These are phyloP conservation scores for Eremophila alpestris DNA, from an alignment of 2,797 vertebrate species.

Conservation along the genomic window DNA sequence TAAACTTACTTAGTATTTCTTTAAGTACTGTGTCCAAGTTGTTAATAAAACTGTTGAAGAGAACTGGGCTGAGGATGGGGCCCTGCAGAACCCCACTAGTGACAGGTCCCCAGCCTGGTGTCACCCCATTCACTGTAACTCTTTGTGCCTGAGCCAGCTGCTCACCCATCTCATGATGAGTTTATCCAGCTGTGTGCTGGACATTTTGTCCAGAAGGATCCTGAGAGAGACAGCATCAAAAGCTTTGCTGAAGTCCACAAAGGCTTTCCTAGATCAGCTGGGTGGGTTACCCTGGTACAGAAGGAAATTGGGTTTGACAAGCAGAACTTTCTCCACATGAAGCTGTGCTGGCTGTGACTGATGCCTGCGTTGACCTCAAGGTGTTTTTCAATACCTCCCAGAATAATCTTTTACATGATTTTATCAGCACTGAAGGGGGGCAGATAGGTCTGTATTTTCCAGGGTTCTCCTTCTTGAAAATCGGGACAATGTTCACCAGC, in stretches of 20 bases:
- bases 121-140: neutral
- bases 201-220: neutral
- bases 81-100: neutral
- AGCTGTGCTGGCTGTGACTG: neutral
- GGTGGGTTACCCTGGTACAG: neutral
- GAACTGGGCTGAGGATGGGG: neutral
- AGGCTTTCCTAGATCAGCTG: neutral
- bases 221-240: neutral
- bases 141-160: neutral
- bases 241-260: neutral
- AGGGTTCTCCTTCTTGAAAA: neutral
- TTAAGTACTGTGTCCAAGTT: neutral
- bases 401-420: neutral
- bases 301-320: neutral
- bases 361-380: fast-evolving
- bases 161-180: neutral
- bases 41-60: neutral
- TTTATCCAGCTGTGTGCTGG: neutral
- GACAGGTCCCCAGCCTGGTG: neutral
- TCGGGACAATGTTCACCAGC: neutral
- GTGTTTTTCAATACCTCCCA: neutral
- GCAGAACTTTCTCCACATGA: neutral
- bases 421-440: neutral
- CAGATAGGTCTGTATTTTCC: neutral
- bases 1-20: neutral